Conservation (phyloP, 1,140 invertebrate genomes). For the Ruditapes philippinarum region DNA sequence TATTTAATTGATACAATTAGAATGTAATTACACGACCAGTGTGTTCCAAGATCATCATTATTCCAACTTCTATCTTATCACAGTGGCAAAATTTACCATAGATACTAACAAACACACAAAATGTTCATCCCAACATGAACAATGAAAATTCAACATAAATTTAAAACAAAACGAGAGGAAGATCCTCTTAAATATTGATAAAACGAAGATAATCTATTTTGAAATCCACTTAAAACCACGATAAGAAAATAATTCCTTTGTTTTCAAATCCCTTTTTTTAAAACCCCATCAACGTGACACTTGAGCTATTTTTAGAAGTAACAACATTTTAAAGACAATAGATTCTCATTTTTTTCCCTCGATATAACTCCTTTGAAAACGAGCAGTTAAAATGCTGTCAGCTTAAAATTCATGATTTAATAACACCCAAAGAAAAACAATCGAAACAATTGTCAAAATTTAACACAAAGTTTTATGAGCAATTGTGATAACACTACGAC, state of each 20-base stretch:
- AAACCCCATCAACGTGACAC: background rate
- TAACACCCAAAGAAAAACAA: too few relatives aligned
- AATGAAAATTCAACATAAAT: slow-evolving; percentile 14
- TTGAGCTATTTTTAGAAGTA: background rate
- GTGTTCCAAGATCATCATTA: too few relatives aligned
- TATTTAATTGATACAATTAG: too few relatives aligned
- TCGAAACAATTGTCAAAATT: too few relatives aligned
- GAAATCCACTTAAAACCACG: background rate
- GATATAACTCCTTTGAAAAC: too few relatives aligned
- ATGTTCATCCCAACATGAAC: background rate
- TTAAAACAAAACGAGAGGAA: too few relatives aligned
- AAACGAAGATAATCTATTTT: background rate
- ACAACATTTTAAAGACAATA: background rate
- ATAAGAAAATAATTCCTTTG: slow-evolving; percentile 9
- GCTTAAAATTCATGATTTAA: too few relatives aligned
- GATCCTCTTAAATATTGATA: background rate
- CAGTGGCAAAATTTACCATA: background rate
- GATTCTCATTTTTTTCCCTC: background rate
- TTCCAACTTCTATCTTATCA: slow-evolving; percentile 17
- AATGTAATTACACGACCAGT: too few relatives aligned
- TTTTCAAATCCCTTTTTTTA: background rate
- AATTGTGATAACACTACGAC: too few relatives aligned
- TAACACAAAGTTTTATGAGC: too few relatives aligned
- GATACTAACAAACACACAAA: slow-evolving; percentile 11
- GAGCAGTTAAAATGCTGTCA: too few relatives aligned